Conservation (phyloP, 2,797 vertebrate species). For the Eremophila alpestris region DNA sequence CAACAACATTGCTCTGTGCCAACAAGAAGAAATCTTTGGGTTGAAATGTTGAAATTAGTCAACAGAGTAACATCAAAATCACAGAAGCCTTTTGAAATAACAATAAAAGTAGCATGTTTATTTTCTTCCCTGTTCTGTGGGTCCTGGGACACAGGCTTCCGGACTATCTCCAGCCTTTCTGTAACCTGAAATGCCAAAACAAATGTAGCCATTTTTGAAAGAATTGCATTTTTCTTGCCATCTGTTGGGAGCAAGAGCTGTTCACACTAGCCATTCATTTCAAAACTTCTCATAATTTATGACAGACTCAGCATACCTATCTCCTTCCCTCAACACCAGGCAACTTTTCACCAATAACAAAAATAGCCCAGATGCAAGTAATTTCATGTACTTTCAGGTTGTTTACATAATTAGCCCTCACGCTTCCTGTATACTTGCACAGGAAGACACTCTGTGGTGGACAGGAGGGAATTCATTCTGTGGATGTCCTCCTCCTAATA, state of each 20-base stretch:
- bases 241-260: background rate
- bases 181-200: background rate
- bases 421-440: background rate
- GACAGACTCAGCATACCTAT: background rate
- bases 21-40: background rate
- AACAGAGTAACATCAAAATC: background rate
- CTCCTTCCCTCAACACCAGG: background rate
- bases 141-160: rapidly evolving
- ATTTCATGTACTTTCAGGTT: background rate
- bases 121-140: background rate
- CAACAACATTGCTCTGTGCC: no score
- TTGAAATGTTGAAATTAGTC: background rate
- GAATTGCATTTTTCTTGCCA: background rate
- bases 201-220: background rate
- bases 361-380: background rate
- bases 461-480: background rate
- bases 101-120: background rate
- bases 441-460: background rate
- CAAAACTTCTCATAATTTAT: background rate
- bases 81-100: background rate
- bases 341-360: background rate
- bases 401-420: background rate
- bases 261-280: background rate
- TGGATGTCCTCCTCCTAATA: background rate
- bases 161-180: background rate